Percentiles rank a stretch among this genome's conserved stretches.
These are phyloP conservation scores for Atta cephalotes DNA, from an alignment of 1,140 invertebrate genomes.

Conservation along the genomic window DNA sequence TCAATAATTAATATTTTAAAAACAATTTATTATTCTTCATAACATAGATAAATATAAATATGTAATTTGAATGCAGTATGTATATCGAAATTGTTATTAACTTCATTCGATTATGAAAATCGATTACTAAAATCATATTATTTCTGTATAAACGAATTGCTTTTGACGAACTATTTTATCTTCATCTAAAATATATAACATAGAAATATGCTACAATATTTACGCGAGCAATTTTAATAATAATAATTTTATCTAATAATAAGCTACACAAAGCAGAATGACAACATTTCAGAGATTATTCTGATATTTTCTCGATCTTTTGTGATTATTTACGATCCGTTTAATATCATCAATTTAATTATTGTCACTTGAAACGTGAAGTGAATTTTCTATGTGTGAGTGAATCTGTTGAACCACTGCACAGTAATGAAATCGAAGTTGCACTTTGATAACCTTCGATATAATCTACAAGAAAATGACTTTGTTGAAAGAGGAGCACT, in stretches of 20 bases:
- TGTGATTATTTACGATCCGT: slow-evolving; percentile 10
- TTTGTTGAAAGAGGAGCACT: background rate
- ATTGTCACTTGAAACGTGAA: background rate
- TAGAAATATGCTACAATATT: background rate
- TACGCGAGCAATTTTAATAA: background rate
- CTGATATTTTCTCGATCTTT: background rate
- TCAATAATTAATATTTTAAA: background rate
- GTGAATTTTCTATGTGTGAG: background rate
- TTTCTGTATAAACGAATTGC: background rate
- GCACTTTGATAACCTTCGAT: slow-evolving; percentile 26
- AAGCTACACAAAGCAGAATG: background rate
- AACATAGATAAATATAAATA: background rate
- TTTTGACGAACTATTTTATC: background rate
- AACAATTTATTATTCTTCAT: background rate
- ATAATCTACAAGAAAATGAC: slow-evolving; percentile 12
- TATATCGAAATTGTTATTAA: background rate
- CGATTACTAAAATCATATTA: background rate
- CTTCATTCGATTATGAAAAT: background rate
- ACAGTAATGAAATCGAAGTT: slow-evolving; percentile 12
- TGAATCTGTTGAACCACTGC: background rate
- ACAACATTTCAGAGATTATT: background rate
- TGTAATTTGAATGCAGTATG: too few relatives aligned
- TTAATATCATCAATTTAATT: slow-evolving; percentile 10
- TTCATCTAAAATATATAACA: slow-evolving; percentile 2
- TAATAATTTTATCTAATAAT: background rate